Conservation (phyloP, 1,140 invertebrate species). For the Mamestra configurata region DNA sequence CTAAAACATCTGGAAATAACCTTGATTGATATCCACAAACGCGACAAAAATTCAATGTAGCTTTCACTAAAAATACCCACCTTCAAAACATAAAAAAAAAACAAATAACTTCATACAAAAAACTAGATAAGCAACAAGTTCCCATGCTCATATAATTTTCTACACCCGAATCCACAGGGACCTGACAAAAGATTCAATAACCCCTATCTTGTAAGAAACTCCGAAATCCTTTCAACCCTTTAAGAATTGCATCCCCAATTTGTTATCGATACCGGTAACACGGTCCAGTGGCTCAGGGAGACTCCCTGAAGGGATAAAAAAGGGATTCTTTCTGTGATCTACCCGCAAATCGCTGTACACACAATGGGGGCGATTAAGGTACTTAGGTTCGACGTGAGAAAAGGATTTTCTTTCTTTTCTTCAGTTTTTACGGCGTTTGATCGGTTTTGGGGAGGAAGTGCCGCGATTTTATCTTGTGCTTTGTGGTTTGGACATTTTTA, state of each 20-base stretch:
- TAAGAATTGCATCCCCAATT: conserved; percentile 74
- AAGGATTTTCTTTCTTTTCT: conserved; percentile 54
- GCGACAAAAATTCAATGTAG: too few relatives aligned
- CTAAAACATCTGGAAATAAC: too few relatives aligned
- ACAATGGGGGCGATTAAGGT: conserved; percentile 70
- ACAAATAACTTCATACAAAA: neutral
- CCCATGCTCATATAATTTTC: neutral
- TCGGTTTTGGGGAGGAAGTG: conserved; percentile 36
- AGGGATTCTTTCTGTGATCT: conserved; percentile 79
- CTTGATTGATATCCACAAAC: too few relatives aligned
- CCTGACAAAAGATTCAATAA: conserved; percentile 57
- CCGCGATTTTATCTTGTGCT: conserved; percentile 8
- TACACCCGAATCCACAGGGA: conserved; percentile 13
- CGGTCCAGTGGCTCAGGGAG: conserved; percentile 68
- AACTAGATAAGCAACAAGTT: conserved; percentile 48
- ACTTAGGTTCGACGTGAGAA: conserved; percentile 74
- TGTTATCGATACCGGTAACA: conserved; percentile 82
- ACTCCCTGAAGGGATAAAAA: conserved; percentile 79
- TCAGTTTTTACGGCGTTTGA: conserved; percentile 46
- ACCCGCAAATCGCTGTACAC: conserved; percentile 75
- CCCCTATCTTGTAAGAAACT: conserved; percentile 58
- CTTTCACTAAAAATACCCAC: too few relatives aligned
- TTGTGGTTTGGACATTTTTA: conserved; percentile 5
- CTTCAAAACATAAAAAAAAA: too few relatives aligned
- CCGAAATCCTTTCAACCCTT: conserved; percentile 61